phyloP scores from a whole-genome alignment of 35 echinoderm and acorn worm genomes.

The Hemicentrotus pulcherrimus region DNA sequence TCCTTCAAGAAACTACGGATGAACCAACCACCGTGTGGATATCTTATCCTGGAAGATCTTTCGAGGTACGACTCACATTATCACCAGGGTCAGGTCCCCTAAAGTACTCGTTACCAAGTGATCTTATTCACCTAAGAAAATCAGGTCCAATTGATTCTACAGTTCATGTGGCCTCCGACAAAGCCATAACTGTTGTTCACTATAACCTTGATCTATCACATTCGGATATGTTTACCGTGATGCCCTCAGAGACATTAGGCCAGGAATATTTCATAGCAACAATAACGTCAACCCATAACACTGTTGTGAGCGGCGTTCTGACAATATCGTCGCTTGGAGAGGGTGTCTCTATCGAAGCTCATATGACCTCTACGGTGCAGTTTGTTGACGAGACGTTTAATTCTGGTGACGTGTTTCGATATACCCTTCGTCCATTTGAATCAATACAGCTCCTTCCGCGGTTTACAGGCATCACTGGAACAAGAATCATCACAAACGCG shows the following conservation, averaged over 20 bases:
- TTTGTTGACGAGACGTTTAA: not conserved
- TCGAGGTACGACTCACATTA: not conserved
- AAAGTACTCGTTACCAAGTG: not conserved
- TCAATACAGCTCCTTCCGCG: not conserved
- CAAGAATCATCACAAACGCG: slow-evolving; percentile 13
- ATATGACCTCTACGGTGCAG: not conserved
- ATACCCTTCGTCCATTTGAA: not conserved
- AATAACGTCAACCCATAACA: not conserved
- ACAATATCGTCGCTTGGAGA: not conserved
- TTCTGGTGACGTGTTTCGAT: not conserved
- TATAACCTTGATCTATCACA: not conserved
- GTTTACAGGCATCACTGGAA: not conserved
- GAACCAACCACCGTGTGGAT: not conserved
- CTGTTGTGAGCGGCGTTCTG: not conserved
- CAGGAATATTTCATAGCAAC: not conserved
- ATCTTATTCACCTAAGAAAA: not conserved
- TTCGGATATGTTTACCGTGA: not conserved
- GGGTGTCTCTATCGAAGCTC: not conserved
- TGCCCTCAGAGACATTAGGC: not conserved
- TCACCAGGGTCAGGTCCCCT: not conserved
- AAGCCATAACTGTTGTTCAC: not conserved
- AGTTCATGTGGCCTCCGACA: not conserved
- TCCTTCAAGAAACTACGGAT: not conserved
- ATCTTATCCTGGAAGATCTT: not conserved
- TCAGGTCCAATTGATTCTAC: not conserved